Conservation (phyloP, 2,888 invertebrate genomes). For the Hyposoter didymator region DNA sequence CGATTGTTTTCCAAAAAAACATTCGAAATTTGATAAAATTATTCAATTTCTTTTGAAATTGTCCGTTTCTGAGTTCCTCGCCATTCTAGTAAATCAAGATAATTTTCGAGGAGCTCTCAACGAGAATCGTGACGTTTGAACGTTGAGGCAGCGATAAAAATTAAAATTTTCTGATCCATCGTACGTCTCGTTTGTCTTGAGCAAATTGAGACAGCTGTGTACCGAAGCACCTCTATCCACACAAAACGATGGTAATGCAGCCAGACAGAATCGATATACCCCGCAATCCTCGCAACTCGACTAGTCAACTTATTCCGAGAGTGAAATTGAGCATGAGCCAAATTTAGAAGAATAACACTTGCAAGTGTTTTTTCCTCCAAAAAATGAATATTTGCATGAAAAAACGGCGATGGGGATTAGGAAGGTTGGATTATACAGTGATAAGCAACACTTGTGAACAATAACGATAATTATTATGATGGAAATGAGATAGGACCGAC, state of each 20-base stretch:
- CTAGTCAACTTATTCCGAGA: background rate
- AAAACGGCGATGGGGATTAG: background rate
- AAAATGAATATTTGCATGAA: background rate
- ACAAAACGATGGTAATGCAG: background rate
- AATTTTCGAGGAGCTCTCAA: background rate
- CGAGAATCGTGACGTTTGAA: background rate
- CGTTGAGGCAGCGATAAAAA: background rate
- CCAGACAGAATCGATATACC: background rate
- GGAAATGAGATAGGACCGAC: background rate
- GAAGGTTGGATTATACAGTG: background rate
- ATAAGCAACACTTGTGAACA: background rate
- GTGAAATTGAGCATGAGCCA: background rate
- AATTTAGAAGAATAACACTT: background rate
- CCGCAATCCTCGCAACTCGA: background rate
- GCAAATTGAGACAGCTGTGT: background rate
- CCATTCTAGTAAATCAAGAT: no score
- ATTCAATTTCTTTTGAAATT: background rate
- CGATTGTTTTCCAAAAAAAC: background rate
- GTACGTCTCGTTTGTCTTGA: background rate
- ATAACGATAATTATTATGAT: slow-evolving; percentile 1
- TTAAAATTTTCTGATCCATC: background rate
- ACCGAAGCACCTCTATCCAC: background rate
- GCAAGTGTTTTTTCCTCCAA: background rate
- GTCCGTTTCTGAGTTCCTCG: background rate
- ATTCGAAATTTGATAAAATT: background rate